Evolutionary conservation across 2,888 invertebrate species (phyloP), one percentile per base, ranked within the genome.

Genomic region (Mesodorylaimus sp.): DNA sequence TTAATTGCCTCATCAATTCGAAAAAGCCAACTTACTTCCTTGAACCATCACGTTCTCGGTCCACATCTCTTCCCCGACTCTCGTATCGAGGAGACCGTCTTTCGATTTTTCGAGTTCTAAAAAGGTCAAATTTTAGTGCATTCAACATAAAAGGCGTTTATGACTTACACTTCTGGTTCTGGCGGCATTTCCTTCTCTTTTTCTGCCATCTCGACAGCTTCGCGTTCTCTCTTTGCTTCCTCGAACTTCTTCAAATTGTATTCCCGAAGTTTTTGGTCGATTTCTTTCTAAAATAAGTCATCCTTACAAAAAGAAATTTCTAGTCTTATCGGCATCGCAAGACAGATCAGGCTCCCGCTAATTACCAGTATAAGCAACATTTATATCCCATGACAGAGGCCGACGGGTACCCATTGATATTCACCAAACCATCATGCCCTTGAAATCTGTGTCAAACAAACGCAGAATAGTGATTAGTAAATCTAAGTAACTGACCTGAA

Each of bases 401-500:
- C n/a, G n/a, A n/a, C n/a, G n/a, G n/a, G n/a, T n/a, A n/a, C n/a
- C n/a, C n/a, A n/a, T n/a, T n/a, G n/a, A n/a, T n/a, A n/a, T n/a
- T n/a, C n/a, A n/a, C n/a, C n/a, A n/a, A n/a, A n/a, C n/a, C n/a
- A n/a, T n/a, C n/a, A n/a, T n/a, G n/a, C n/a, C n/a, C n/a, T n/a
- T n/a, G n/a, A n/a, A n/a, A n/a, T n/a, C n/a, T n/a, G n/a, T n/a
- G n/a, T n/a, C 32, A 16, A 32, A 32, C 32, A 32, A 32, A 32
- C 7, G 16, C 32, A 32, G 16, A 10, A 32, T 10, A 32, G 32
- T 7, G 32, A 7, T 10, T 16, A 16, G 16, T 7, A 32, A 32
- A 32, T 32, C 7, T 10, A 32, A 32, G 16, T 16, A 32, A 32
- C 7, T 32, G 1, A 61, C 60, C 69, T 78, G 77, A 61, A 95